Base-by-base conservation (phyloP, 2,113 vertebrate genomes). In the Platysteira castanea region DNA sequence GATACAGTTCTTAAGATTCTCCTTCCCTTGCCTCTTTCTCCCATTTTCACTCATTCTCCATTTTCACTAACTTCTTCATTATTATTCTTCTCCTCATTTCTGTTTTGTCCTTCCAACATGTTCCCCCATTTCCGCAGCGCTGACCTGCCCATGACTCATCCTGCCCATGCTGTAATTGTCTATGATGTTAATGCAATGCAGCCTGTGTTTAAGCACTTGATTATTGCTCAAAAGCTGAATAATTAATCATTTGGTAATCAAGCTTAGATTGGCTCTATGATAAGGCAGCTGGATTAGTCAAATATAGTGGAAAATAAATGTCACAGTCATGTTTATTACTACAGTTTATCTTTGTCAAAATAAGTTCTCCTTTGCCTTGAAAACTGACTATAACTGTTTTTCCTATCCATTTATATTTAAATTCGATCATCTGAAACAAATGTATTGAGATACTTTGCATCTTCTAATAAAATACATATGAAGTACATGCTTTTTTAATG, bases 121-220 rank as follows among this genome's bases (percentile, higher is more conserved):
- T 65, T 82, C 13, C 37, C 24, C 15, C 19, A 1, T 57, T 53
- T 49, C 19, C 10, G 28, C 11, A 0, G 0, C 23, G 24, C 3
- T 71, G 86, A 75, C 33, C 20, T 75, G 52, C 26, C 20, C 20
- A 1, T 44, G 42, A 23, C 49, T 70, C 24, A 11, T 74, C 22
- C 61, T 75, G 17, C 35, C 46, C 15, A 1, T 14, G 12, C 4
- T 65, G n/a, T 63, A 92, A 33, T 37, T 2, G 1, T 35, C 42
- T 30, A 1, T 22, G 24, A 9, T 10, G 13, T 44, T 71, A 35
- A 50, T 63, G 61, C 27, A 71, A 79, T 80, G 30, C 37, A 67
- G 64, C 10, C n/a, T 53, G 8, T 39, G 5, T 57, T 78, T 53
- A 70, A 82, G 17, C 2, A 6, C 33, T 67, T 82, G 50, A 60